These are phyloP conservation scores for Paralichthys olivaceus DNA, from an alignment of 2,113 vertebrate genomes.

Conservation along the genomic window DNA sequence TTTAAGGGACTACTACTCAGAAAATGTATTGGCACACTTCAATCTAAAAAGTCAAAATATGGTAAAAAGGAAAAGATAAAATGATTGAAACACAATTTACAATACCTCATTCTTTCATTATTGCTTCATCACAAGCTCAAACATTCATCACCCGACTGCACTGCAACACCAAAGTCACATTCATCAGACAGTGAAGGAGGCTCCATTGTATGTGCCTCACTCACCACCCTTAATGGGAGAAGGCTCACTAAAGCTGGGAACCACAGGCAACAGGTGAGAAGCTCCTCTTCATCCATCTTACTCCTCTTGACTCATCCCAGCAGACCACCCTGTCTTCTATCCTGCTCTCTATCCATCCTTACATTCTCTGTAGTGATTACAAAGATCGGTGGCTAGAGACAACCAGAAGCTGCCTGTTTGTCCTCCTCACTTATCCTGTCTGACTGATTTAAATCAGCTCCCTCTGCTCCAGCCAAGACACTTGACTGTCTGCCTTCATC, in stretches of 20 bases:
- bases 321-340: neutral
- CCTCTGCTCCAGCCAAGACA: conserved; percentile 23
- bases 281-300: neutral
- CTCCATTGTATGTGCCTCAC: neutral
- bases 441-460: conserved; percentile 28
- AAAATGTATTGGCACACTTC: no score
- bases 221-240: neutral
- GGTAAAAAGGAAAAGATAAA: no score
- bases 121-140: neutral
- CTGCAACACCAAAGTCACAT: neutral
- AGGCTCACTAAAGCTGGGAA: neutral
- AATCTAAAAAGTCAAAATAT: no score
- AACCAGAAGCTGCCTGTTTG: conserved; percentile 42
- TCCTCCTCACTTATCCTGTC: conserved; percentile 43
- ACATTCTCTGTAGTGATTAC: conserved; percentile 3
- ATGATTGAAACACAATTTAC: no score
- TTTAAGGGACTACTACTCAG: no score
- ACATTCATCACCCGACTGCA: neutral
- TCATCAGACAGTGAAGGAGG: neutral
- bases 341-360: conserved; percentile 1
- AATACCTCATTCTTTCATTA: no score
- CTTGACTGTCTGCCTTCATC: conserved; percentile 29
- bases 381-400: conserved; percentile 14
- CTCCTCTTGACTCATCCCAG: neutral
- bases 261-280: neutral